Conservation (phyloP, 2,888 invertebrate species). For the Pachymerium ferrugineum region DNA sequence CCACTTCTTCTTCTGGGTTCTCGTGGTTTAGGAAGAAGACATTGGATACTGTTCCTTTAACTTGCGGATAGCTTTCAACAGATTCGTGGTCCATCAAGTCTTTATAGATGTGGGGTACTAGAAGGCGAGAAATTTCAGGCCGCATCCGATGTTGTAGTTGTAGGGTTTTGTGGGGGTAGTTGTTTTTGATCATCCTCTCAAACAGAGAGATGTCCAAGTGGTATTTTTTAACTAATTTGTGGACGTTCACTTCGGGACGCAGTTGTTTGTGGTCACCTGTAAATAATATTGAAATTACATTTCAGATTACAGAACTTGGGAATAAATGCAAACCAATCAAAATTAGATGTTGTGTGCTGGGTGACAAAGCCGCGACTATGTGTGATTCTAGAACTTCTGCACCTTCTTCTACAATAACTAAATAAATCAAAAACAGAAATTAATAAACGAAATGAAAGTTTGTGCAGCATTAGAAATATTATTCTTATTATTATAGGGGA, state of each 20-base stretch:
- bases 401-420: slow-evolving; percentile 72
- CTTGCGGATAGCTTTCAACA: slow-evolving; percentile 55
- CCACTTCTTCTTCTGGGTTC: slow-evolving; percentile 51
- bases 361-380: slow-evolving; percentile 62
- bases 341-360: slow-evolving; percentile 67
- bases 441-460: not conserved
- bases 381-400: slow-evolving; percentile 78
- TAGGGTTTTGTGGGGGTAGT: slow-evolving; percentile 56
- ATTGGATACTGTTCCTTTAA: slow-evolving; percentile 58
- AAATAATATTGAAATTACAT: not conserved
- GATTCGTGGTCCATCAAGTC: slow-evolving; percentile 56
- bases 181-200: slow-evolving; percentile 68
- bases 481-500: no score
- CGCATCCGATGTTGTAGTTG: slow-evolving; percentile 73
- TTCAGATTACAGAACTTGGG: not conserved
- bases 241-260: slow-evolving; percentile 64
- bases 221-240: slow-evolving; percentile 59
- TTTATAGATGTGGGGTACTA: slow-evolving; percentile 64
- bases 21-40: slow-evolving; percentile 65
- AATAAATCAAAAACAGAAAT: not conserved
- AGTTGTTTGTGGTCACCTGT: slow-evolving; percentile 74
- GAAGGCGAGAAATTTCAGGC: slow-evolving; percentile 56
- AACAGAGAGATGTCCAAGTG: slow-evolving; percentile 72
- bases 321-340: slow-evolving; percentile 59
- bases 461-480: no score